Percentiles rank a stretch among this genome's conserved stretches.
These are phyloP conservation scores for Idaea straminata DNA, from an alignment of 2,888 invertebrate genomes.

Conservation along the genomic window DNA sequence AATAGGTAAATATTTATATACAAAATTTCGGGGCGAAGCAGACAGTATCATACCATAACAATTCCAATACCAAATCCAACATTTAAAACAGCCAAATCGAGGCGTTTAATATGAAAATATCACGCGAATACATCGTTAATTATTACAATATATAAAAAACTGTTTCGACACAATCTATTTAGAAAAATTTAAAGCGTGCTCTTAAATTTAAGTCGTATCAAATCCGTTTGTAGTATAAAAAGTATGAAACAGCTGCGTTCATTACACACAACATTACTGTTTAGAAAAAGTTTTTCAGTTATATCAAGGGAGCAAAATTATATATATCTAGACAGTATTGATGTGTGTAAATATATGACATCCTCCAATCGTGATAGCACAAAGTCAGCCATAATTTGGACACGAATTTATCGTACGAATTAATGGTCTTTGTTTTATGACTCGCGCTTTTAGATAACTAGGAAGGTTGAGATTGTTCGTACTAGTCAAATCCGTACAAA, in stretches of 20 bases:
- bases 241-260: slow-evolving; percentile 68
- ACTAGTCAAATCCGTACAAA: no score
- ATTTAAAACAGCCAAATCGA: slow-evolving; percentile 21
- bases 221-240: slow-evolving; percentile 72
- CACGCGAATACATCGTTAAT: slow-evolving; percentile 68
- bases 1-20: slow-evolving; percentile 59
- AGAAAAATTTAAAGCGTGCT: slow-evolving; percentile 73
- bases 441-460: no score
- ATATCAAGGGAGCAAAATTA: background rate
- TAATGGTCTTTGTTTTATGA: no score
- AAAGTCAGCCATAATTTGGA: background rate
- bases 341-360: background rate
- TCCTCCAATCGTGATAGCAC: background rate
- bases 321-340: background rate
- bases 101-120: slow-evolving; percentile 69
- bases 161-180: slow-evolving; percentile 36
- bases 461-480: no score
- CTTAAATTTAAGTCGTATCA: slow-evolving; percentile 68
- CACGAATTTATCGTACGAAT: background rate
- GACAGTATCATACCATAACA: slow-evolving; percentile 43
- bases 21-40: slow-evolving; percentile 48
- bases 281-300: background rate
- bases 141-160: slow-evolving; percentile 43
- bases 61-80: slow-evolving; percentile 64
- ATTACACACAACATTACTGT: slow-evolving; percentile 12